phyloP scores from a whole-genome alignment of 2,888 invertebrate species.

The Nemurella pictetii region DNA sequence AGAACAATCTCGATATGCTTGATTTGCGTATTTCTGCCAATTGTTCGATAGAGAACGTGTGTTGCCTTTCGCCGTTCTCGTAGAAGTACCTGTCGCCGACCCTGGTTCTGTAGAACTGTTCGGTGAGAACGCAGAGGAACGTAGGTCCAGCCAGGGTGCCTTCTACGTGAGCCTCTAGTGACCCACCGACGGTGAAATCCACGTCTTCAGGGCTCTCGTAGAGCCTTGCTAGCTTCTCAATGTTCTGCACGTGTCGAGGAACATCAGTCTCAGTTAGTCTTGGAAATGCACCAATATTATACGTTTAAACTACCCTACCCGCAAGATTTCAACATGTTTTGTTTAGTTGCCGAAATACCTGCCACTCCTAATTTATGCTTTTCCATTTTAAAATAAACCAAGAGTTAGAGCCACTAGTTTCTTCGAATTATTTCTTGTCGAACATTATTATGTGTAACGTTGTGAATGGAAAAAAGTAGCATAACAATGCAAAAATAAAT shows the following conservation, averaged over 20 bases:
- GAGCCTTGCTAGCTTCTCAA: conserved; percentile 63
- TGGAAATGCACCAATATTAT: too few relatives aligned
- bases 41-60: conserved; percentile 56
- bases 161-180: conserved; percentile 74
- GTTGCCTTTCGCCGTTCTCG: conserved; percentile 48
- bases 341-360: too few relatives aligned
- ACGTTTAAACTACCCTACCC: too few relatives aligned
- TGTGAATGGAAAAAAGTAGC: too few relatives aligned
- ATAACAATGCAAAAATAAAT: too few relatives aligned
- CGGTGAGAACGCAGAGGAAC: conserved; percentile 82
- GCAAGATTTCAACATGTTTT: too few relatives aligned
- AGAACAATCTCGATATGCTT: conserved; percentile 75
- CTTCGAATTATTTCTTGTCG: too few relatives aligned
- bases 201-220: conserved; percentile 80
- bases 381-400: too few relatives aligned
- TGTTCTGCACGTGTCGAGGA: conserved; percentile 56
- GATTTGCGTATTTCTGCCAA: conserved; percentile 74
- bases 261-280: background rate
- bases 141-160: conserved; percentile 84
- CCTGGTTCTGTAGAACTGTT: conserved; percentile 84
- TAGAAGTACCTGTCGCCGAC: conserved; percentile 86
- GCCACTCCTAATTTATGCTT: too few relatives aligned
- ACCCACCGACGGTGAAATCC: conserved; percentile 83
- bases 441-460: too few relatives aligned
- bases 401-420: too few relatives aligned